Evolutionary conservation across 2,113 vertebrate species (phyloP).

Genomic region (Gopherus evgoodei): DNA sequence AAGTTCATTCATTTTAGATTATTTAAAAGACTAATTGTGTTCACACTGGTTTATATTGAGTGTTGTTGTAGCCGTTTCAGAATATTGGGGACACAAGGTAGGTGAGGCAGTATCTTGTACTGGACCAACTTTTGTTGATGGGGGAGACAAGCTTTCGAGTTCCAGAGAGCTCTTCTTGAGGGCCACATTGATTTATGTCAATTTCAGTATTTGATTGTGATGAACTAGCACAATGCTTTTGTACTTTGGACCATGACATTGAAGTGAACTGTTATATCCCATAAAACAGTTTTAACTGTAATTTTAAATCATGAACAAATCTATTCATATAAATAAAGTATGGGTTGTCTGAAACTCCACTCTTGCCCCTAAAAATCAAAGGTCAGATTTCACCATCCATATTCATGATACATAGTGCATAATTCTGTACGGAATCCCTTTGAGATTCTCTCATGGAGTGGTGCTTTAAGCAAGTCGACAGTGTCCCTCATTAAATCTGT

Average conservation of each 20-base stretch:
- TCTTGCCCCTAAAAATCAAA: background rate
- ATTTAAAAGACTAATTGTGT: background rate
- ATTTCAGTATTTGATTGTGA: background rate
- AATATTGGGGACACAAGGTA: background rate
- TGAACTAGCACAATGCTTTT: background rate
- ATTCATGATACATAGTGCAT: background rate
- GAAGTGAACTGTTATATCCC: background rate
- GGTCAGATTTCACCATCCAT: background rate
- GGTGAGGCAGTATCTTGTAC: background rate
- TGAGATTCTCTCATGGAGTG: too few species aligned
- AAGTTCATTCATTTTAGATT: background rate
- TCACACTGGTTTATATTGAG: background rate
- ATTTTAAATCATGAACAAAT: background rate
- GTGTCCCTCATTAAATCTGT: conserved; percentile 45
- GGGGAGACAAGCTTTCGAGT: background rate
- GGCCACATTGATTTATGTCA: background rate
- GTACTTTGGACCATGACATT: background rate
- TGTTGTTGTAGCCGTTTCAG: background rate
- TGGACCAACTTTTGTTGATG: background rate
- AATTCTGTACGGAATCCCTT: too few species aligned
- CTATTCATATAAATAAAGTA: background rate
- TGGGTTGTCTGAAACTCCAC: background rate
- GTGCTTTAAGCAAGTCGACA: background rate
- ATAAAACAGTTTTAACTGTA: background rate
- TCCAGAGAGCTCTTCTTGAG: background rate